These are phyloP conservation scores for Choristoneura rosaceana DNA, from an alignment of 2,888 invertebrate genomes.

Conservation along the genomic window DNA sequence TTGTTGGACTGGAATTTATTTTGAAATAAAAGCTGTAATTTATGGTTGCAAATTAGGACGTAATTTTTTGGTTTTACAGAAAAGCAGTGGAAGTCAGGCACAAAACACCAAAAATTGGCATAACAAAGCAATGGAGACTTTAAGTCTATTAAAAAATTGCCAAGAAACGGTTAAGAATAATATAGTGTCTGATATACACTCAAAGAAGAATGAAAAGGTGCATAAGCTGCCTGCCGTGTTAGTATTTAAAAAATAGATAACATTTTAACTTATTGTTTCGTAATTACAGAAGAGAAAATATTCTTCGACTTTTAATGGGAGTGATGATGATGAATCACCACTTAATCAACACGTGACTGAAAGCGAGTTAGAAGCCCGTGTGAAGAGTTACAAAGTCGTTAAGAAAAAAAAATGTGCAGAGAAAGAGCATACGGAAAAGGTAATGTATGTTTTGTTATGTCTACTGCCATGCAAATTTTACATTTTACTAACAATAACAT, in stretches of 20 bases:
- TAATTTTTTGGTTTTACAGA: not conserved
- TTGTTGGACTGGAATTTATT: not conserved
- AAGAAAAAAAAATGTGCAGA: not conserved
- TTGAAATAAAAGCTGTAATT: not conserved
- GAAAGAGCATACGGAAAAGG: not conserved
- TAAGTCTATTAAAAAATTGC: conserved; percentile 5
- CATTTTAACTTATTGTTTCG: not conserved
- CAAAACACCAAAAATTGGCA: not conserved
- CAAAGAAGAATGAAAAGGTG: conserved; percentile 49
- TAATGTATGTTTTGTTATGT: not conserved
- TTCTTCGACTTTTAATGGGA: not conserved
- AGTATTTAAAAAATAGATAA: not conserved
- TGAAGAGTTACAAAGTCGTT: not conserved
- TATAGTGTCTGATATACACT: conserved; percentile 56
- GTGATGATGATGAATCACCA: not conserved
- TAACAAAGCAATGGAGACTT: conserved; percentile 6
- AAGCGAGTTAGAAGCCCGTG: not conserved
- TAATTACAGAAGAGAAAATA: conserved; percentile 29
- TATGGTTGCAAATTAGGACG: not conserved
- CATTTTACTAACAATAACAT: not conserved
- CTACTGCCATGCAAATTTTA: not conserved
- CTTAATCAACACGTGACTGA: not conserved
- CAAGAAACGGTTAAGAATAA: conserved; percentile 34
- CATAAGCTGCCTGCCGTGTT: conserved; percentile 18
- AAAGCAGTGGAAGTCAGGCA: conserved; percentile 2